A percentile compares a stretch with the other conserved stretches of the same genome.
Evolutionary conservation across 1,140 invertebrate species (phyloP).

Genomic region (Pseudomyrmex gracilis): DNA sequence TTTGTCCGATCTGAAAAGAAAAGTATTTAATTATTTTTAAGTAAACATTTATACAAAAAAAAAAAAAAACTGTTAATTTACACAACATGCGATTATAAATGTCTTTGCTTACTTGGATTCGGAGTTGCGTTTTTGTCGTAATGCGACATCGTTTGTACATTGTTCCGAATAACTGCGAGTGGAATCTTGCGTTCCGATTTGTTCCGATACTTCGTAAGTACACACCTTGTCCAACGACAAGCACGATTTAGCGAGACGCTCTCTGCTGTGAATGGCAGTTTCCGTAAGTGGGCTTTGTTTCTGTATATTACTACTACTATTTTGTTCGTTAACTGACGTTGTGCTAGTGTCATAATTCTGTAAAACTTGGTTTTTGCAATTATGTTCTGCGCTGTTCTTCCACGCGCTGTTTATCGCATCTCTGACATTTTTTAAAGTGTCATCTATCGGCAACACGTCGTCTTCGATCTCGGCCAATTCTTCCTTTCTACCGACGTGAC

Average conservation of each 20-base stretch:
- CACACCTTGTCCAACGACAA: conserved; percentile 69
- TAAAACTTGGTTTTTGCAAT: conserved; percentile 18
- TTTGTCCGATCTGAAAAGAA: conserved; percentile 27
- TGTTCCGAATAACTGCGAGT: conserved; percentile 67
- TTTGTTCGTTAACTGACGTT: conserved; percentile 25
- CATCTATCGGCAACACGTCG: conserved; percentile 38
- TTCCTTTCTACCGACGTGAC: conserved; percentile 69
- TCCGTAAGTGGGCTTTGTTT: conserved; percentile 7
- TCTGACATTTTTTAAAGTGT: conserved; percentile 50
- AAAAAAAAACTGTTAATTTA: not conserved
- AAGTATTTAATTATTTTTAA: not conserved
- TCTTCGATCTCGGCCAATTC: conserved; percentile 48
- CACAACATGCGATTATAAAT: not conserved
- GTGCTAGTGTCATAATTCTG: conserved; percentile 38
- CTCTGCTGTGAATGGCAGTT: conserved; percentile 39
- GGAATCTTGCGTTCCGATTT: conserved; percentile 70
- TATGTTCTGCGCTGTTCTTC: conserved; percentile 52
- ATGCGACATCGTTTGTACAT: conserved; percentile 35
- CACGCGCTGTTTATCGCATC: conserved; percentile 45
- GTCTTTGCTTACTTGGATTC: conserved; percentile 72
- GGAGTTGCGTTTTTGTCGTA: conserved; percentile 68
- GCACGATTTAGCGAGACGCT: conserved; percentile 64
- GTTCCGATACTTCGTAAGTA: conserved; percentile 56
- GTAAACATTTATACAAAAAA: not conserved
- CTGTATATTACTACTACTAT: conserved; percentile 22